A percentile compares a stretch with the other conserved stretches of the same genome.
Evolutionary conservation across 2,797 vertebrate species (phyloP).

Genomic region (Paguma larvata): DNA sequence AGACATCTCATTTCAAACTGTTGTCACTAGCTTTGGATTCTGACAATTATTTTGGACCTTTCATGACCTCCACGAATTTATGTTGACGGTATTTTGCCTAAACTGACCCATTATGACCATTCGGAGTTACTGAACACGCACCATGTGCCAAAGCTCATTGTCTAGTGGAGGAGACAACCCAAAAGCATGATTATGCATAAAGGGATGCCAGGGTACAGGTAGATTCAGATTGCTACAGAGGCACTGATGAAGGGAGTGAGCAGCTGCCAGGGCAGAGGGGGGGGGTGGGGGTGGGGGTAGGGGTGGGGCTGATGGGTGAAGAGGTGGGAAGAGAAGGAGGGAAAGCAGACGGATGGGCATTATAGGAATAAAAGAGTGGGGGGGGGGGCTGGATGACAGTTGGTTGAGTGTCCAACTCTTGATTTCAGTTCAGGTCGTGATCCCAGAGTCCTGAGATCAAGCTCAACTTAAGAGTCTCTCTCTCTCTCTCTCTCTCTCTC

Average conservation of each 20-base stretch:
- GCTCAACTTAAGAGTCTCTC: no score
- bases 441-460: no score
- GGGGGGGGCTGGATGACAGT: no score
- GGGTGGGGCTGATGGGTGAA: not conserved
- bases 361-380: no score
- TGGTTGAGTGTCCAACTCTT: no score
- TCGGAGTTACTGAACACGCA: not conserved
- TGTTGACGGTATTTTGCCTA: not conserved
- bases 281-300: no score
- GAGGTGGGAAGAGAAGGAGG: not conserved
- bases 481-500: no score
- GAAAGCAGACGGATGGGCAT: not conserved
- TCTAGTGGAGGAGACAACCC: not conserved
- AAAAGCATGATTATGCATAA: not conserved
- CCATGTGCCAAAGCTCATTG: not conserved
- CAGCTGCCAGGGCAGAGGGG: not conserved
- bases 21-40: not conserved
- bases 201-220: not conserved
- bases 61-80: not conserved
- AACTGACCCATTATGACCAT: not conserved
- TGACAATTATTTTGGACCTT: not conserved
- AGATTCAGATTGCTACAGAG: not conserved
- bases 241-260: not conserved
- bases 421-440: no score
- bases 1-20: not conserved